These are phyloP conservation scores for Plebejus melissa DNA, from an alignment of 2,888 invertebrate genomes.

Conservation along the genomic window DNA sequence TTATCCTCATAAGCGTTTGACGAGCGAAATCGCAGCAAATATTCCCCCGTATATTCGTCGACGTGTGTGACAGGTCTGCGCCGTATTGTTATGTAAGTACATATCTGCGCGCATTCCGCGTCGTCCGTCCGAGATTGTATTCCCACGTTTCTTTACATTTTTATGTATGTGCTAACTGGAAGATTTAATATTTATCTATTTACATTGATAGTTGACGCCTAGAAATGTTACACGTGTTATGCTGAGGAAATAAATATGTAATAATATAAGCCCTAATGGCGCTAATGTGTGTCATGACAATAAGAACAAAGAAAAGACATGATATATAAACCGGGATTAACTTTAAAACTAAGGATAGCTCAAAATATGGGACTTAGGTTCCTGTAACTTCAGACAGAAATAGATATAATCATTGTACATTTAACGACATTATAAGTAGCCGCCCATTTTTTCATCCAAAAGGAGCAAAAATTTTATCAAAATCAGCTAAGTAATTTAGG, in stretches of 20 bases:
- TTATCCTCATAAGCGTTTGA: no score
- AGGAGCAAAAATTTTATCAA: no score
- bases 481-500: no score
- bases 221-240: background rate
- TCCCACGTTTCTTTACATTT: conserved; percentile 56
- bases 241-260: background rate
- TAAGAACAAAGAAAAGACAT: no score
- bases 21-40: conserved; percentile 29
- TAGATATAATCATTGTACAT: no score
- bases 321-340: no score
- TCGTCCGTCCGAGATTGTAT: conserved; percentile 63
- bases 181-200: conserved; percentile 25
- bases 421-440: no score
- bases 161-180: conserved; percentile 35
- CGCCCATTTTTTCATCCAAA: no score
- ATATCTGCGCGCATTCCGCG: conserved; percentile 45
- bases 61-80: conserved; percentile 39
- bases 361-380: no score
- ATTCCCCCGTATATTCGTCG: conserved; percentile 29
- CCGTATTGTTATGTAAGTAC: conserved; percentile 34
- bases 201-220: conserved; percentile 10
- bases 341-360: no score
- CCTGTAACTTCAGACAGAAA: no score
- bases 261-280: background rate
- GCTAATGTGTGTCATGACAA: background rate